Conservation (phyloP, 64 coral and sea anemone genomes). For the Trachythela sp. region DNA sequence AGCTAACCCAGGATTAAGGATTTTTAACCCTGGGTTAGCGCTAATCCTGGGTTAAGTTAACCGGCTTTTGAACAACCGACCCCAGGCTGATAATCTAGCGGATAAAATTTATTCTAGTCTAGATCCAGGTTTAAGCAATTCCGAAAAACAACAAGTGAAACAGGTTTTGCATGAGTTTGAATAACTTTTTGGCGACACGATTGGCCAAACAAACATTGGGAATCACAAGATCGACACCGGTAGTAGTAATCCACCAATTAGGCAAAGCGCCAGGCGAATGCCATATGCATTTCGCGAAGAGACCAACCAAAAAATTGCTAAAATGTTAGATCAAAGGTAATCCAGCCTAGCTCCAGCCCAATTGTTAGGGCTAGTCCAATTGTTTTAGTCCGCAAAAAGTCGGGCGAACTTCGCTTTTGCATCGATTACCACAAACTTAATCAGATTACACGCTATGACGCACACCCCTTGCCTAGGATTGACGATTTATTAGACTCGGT, state of each 20-base stretch:
- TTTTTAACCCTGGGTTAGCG: no score
- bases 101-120: background rate
- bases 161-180: background rate
- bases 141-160: background rate
- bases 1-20: no score
- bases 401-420: constrained; percentile 29
- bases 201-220: background rate
- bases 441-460: background rate
- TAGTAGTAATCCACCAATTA: constrained; percentile 4
- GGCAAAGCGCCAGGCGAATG: background rate
- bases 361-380: constrained; percentile 34
- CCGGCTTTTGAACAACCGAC: no score
- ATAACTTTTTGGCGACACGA: background rate
- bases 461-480: constrained; percentile 31
- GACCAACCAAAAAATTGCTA: constrained; percentile 1
- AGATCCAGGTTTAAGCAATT: background rate
- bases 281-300: constrained; percentile 32
- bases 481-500: background rate
- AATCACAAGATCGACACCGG: background rate
- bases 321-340: constrained; percentile 26
- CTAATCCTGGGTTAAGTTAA: no score
- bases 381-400: constrained; percentile 28
- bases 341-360: constrained; percentile 30
- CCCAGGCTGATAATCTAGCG: no score
- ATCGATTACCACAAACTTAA: constrained; percentile 27